These are phyloP conservation scores for Hybognathus amarus DNA, from an alignment of 2,797 vertebrate species.

Conservation along the genomic window DNA sequence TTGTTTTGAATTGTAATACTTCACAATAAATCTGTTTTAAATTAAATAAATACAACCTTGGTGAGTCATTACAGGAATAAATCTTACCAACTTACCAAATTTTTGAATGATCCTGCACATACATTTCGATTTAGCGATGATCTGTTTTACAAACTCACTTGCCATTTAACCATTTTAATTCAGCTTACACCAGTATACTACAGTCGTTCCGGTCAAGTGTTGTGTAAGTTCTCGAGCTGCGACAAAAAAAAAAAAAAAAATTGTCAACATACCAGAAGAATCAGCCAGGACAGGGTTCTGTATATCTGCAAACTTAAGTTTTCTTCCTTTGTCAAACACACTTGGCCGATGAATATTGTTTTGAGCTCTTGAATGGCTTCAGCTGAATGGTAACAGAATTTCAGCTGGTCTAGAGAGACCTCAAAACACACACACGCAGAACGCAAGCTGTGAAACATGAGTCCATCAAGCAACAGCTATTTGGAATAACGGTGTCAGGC, in stretches of 20 bases:
- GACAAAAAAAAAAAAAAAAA: neutral
- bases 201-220: neutral
- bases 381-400: neutral
- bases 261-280: constrained; percentile 45
- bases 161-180: neutral
- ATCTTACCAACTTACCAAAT: neutral
- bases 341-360: neutral
- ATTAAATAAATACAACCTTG: neutral
- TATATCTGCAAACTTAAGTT: neutral
- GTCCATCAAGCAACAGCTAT: constrained; percentile 37
- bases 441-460: constrained; percentile 47
- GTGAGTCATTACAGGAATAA: neutral
- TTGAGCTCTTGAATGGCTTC: neutral
- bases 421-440: constrained; percentile 19
- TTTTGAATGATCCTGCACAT: neutral
- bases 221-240: neutral
- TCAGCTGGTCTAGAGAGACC: neutral
- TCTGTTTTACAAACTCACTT: neutral
- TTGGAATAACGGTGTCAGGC: constrained; percentile 37
- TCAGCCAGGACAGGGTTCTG: constrained; percentile 1
- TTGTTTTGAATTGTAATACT: neutral
- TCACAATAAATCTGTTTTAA: no score
- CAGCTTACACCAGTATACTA: neutral
- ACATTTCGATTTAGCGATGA: neutral
- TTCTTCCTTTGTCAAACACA: constrained; percentile 5